Conservation (phyloP, 2,888 invertebrate genomes). For the Eurytoma californica region DNA sequence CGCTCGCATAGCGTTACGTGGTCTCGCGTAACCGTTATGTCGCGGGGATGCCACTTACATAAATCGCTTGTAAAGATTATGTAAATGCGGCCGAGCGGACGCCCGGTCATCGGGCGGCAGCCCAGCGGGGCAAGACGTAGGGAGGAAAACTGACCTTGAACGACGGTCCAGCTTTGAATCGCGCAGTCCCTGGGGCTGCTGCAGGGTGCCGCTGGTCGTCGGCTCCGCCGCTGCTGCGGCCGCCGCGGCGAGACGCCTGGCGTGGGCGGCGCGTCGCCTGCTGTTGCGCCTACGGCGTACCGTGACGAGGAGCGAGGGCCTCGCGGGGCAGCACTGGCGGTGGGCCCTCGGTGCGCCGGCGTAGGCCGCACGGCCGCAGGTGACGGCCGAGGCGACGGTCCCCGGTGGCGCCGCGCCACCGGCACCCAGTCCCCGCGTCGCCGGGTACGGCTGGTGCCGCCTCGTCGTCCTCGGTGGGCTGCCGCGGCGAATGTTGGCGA, state of each 20-base stretch:
- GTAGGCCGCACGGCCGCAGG: background rate
- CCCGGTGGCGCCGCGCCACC: slow-evolving; percentile 2
- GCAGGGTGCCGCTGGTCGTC: background rate
- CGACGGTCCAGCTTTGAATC: slow-evolving; percentile 71
- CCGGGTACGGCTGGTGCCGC: slow-evolving; percentile 16
- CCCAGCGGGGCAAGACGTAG: no score
- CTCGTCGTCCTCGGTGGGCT: slow-evolving; percentile 13
- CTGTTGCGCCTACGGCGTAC: slow-evolving; percentile 16
- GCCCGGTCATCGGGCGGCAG: background rate
- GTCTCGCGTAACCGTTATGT: background rate
- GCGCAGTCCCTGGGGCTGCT: slow-evolving; percentile 48
- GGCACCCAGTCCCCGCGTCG: slow-evolving; percentile 6
- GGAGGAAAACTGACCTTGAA: slow-evolving; percentile 66
- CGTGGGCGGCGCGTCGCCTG: slow-evolving; percentile 10
- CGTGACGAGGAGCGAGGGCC: slow-evolving; percentile 7
- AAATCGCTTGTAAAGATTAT: slow-evolving; percentile 32
- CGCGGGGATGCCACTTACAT: slow-evolving; percentile 25
- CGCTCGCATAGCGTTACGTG: background rate
- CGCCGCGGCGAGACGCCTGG: slow-evolving; percentile 1
- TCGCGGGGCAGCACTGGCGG: background rate
- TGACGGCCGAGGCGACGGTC: background rate
- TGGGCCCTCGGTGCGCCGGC: background rate
- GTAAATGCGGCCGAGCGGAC: slow-evolving; percentile 5
- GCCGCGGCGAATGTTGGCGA: slow-evolving; percentile 18
- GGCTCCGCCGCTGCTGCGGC: slow-evolving; percentile 1